Base-by-base conservation (phyloP, 92 coral and sea anemone genomes). In the Paramuricea clavata region DNA sequence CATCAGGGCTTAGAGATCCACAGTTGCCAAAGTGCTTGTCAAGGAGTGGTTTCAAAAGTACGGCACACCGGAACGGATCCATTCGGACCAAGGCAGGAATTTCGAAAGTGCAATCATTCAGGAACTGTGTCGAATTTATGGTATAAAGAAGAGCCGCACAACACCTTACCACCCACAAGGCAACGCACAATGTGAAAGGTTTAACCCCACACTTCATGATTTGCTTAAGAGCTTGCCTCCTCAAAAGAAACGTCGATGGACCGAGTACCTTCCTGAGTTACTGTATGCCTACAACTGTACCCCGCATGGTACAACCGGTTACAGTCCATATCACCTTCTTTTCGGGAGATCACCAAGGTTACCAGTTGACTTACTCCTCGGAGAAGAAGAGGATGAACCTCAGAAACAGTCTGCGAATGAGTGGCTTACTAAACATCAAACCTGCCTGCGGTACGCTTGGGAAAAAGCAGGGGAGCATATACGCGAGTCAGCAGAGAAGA, bases 151-250 rank as follows among this genome's bases (percentile, higher is more conserved):
- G 60, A 67, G 83, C 12, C 67, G 94, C 25, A 93, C 90, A n/a
- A 90, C 93, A 12, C 93, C 92, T n/a, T 92, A 92, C 83, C 93
- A 87, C 71, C 92, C 93, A 9, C 71, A 86, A 67, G 93, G 93
- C 0, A 89, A 92, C 43, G 95, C 90, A 22, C 95, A 86, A 87
- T 92, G 95, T 42, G 91, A 86, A 85, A 31, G 95, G 9, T 92
- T 84, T 64, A 92, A 89, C 54, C 79, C 89, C 10, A 89, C 95
- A 17, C 86, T 92, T 0, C 95, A 92, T 59, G 93, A 92, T 2
- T 78, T 92, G 3, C 79, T 92, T 30, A 30, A 92, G 49, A 89
- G 90, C 11, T 43, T 86, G 36, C 86, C 95, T 12, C 59, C 81
- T 2, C 49, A 81, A 27, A 73, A 76, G 60, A 79, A 87, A 71